phyloP scores from a whole-genome alignment of 1,140 invertebrate genomes.

The Drosophila virilis region DNA sequence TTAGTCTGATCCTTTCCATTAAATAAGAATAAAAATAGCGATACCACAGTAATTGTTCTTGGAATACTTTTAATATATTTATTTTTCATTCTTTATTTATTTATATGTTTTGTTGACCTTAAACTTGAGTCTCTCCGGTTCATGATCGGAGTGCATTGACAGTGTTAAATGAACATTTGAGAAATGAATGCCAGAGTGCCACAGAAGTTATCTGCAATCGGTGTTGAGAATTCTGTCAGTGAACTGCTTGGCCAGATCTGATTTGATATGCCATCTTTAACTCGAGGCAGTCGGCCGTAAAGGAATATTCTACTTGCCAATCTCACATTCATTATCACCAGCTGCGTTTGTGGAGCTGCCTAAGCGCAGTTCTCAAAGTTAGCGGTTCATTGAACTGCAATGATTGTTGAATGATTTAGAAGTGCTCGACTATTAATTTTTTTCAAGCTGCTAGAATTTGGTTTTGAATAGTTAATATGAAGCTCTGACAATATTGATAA shows the following conservation, averaged over 20 bases:
- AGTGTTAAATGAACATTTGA: constrained; percentile 64
- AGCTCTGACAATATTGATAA: constrained; percentile 20
- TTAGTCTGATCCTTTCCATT: too few species aligned
- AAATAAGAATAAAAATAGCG: too few species aligned
- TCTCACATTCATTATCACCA: constrained; percentile 24
- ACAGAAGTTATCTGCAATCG: constrained; percentile 63
- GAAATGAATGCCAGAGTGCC: constrained; percentile 59
- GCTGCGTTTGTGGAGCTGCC: constrained; percentile 3
- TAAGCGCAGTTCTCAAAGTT: constrained; percentile 33
- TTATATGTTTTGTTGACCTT: too few species aligned
- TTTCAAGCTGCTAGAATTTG: constrained; percentile 34
- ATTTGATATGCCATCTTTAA: constrained; percentile 53
- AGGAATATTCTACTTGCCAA: constrained; percentile 30
- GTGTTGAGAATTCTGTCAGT: constrained; percentile 70
- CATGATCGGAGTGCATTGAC: constrained; percentile 45
- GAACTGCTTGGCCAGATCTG: constrained; percentile 53
- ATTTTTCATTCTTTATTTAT: not conserved
- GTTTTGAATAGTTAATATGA: constrained; percentile 20
- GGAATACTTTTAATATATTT: too few species aligned
- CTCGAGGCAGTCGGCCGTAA: constrained; percentile 43
- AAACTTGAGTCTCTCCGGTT: constrained; percentile 24
- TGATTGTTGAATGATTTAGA: constrained; percentile 45
- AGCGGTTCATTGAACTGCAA: constrained; percentile 58
- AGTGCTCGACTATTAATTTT: constrained; percentile 50
- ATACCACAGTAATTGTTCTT: too few species aligned